Evolutionary conservation across 2,113 vertebrate species (phyloP), one percentile per base, ranked within the genome.

Genomic region (Dunckerocampus dactyliophorus): DNA sequence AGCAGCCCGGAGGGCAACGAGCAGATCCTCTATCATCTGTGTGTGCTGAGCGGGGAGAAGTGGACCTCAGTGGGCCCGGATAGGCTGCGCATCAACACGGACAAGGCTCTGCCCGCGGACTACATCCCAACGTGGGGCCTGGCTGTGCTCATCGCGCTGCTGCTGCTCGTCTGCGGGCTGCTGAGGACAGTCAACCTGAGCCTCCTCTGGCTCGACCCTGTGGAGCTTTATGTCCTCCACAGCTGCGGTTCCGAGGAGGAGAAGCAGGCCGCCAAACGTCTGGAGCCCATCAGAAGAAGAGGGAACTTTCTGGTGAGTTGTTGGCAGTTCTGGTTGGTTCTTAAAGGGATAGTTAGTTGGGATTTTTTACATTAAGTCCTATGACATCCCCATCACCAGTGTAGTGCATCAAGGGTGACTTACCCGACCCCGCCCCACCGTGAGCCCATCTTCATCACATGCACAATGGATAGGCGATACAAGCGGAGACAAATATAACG

Each of bases 231-330:
- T 67, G 91, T 95, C 48, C 79, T 96, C 8, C 92, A 92, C 69
- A 93, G 92, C 81, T 93, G 91, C 60, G 94, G 95, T 0, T 92
- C 93, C 0, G 93, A 94, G 78, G 88, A 90, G 21, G 94, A 95
- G 86, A 92, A 94, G 5, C 83, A 82, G 20, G 81, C 87, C 2
- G 92, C 93, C 22, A 92, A 92, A 77, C 90, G 92, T 3, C 82
- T 95, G 76, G 92, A 95, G 75, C 92, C 92, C 0, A 59, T 93
- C 24, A 62, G 94, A 67, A 92, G 94, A 71, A 88, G 92, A 60
- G 93, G 93, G 0, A 89, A 94, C 77, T 93, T 92, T 67, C 65
- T 93, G 63, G 85, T 89, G 47, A 75, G 85, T 79, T n/a, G 39
- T 2, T 15, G 24, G 1, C 3, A 11, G 39, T 42, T 42, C 39